Evolutionary conservation across 2,797 vertebrate species (phyloP).

Genomic region (Denticeps clupeoides): DNA sequence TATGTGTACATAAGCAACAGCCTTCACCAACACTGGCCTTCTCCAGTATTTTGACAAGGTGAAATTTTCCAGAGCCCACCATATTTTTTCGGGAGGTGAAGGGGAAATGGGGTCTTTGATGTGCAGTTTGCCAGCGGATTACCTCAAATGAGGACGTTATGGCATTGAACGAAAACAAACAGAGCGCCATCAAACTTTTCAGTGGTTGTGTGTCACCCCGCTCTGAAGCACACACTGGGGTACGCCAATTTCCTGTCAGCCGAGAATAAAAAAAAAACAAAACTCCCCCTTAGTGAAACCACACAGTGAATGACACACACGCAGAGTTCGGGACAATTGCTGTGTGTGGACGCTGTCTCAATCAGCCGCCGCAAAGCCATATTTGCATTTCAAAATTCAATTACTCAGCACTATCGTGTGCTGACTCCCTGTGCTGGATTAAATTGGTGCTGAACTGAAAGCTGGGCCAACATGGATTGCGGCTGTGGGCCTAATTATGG

Average conservation of each 20-base stretch:
- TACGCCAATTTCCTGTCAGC: constrained; percentile 52
- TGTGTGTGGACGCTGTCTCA: constrained; percentile 31
- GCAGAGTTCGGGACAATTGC: constrained; percentile 43
- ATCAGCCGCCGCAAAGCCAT: constrained; percentile 36
- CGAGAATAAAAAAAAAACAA: constrained; percentile 41
- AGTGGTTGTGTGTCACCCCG: constrained; percentile 26
- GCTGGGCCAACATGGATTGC: constrained; percentile 39
- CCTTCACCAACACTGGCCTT: constrained; percentile 12
- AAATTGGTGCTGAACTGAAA: constrained; percentile 46
- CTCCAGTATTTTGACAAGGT: constrained; percentile 32
- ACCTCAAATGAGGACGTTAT: constrained; percentile 40
- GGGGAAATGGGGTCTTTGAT: constrained; percentile 30
- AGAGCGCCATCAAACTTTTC: constrained; percentile 34
- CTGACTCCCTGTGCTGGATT: constrained; percentile 33
- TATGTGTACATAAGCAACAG: neutral
- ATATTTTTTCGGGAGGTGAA: constrained; percentile 24
- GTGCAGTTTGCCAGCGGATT: constrained; percentile 27
- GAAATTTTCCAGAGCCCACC: constrained; percentile 34
- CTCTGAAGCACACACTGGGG: constrained; percentile 19
- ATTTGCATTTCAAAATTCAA: constrained; percentile 46
- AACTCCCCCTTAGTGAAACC: constrained; percentile 19
- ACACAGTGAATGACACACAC: constrained; percentile 36
- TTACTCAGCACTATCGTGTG: constrained; percentile 42
- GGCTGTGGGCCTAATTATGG: constrained; percentile 51
- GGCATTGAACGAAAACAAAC: constrained; percentile 50